Evolutionary conservation across 2,888 invertebrate genomes (phyloP), one percentile per base, ranked within the genome.

Genomic region (Chrysotoxum bicinctum): DNA sequence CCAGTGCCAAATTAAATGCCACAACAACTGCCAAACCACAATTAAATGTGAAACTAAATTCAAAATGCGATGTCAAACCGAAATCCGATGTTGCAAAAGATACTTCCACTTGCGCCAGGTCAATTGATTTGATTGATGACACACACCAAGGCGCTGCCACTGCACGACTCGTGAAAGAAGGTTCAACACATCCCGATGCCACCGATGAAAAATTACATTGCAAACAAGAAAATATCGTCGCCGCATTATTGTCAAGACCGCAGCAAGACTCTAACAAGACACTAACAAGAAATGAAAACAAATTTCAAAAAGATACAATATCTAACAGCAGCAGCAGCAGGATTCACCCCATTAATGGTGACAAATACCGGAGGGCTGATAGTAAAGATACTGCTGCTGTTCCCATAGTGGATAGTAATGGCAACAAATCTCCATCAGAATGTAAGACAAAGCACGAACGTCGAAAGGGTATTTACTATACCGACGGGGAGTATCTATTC

Each of bases 61-160:
- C 74, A 26, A 58, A 76, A 62, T 58, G 37, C 12, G 60, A 85
- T 40, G 40, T 50, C 10, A 37, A 32, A 62, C 45, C 23, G 9
- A 75, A 75, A 81, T 70, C 70, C 14, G 87, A 87, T 58, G 45
- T 45, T 64, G 89, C 88, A 26, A 88, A 89, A 70, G 89, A 88
- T 54, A 45, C 79, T 88, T 89, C 81, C 89, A 89, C 87, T 89
- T 90, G 90, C 88, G 89, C 88, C 80, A 88, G 88, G 82, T 89
- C 90, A 35, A 89, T 90, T 80, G 90, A 90, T 87, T 88, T 89
- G 54, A 87, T 88, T 74, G 88, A 89, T 75, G 88, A 64, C 40
- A 81, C 62, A 70, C 21, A 40, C 12, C 75, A 62, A 54, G 12
- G 21, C 54, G 45, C n/a, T n/a, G n/a, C 45, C 21, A 54, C 16